Evolutionary conservation across 1,140 invertebrate genomes (phyloP), one percentile per base, ranked within the genome.

Genomic region (Hyphantria cunea): DNA sequence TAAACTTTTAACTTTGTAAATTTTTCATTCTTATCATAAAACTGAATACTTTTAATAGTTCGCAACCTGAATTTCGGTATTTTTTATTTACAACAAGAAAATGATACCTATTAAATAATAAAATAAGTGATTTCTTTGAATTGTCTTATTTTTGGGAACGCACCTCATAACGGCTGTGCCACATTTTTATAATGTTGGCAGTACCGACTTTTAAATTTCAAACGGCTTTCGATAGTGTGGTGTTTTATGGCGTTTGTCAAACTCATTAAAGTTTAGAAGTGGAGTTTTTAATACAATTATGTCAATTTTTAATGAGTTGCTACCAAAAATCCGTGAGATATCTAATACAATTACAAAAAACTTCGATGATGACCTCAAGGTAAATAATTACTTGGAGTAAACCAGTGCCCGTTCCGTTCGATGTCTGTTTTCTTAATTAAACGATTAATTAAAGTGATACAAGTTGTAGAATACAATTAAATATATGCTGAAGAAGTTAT

Each of bases 211-310:
- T 85, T 87, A 70, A 84, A 85, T 84, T 86, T 86, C 82, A 86
- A 86, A 84, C 84, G 80, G 84, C 84, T 86, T 86, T 86, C 80
- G 75, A 80, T 80, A 72, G 74, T 80, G 74, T 80, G 72, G 74
- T 78, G 76, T 85, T 89, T 72, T 78, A 78, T 70, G 74, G 76
- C 77, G 75, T 82, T 71, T 82, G 74, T 80, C 71, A 80, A 82
- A 78, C 76, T 77, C 64, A 70, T 66, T 60, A 80, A 82, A 78
- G 70, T 80, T 74, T 66, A 68, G 75, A 82, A 80, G 72, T 74
- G 64, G 59, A 77, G 70, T 74, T 67, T 62, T 74, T 69, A 59
- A 51, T 66, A 42, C 48, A 82, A 85, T 78, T 77, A 89, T 89
- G 86, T 86, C 85, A 50, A 76, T 86, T 73, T 89, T 88, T 71